These are phyloP conservation scores for Platysternon megacephalum DNA, from an alignment of 2,113 vertebrate species.

Conservation along the genomic window DNA sequence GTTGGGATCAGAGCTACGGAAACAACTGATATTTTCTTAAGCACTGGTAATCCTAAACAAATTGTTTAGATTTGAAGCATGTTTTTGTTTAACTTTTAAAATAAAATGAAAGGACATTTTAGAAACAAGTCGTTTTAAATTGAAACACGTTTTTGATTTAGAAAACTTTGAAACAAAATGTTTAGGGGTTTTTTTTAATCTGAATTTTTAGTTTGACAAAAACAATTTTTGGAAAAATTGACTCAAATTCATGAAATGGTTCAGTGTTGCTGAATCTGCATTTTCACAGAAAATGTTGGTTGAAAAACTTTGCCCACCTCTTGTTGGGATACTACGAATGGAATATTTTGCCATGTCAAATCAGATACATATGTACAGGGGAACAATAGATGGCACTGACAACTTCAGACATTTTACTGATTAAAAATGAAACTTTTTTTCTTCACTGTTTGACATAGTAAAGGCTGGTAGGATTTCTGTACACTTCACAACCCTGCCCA, in stretches of 20 bases:
- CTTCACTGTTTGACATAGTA: background rate
- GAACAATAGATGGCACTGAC: background rate
- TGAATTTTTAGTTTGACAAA: background rate
- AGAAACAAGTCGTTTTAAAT: no score
- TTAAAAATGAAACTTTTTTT: background rate
- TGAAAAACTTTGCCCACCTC: background rate
- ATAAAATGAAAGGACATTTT: no score
- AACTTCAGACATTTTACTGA: background rate
- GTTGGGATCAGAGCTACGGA: background rate
- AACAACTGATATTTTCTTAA: background rate
- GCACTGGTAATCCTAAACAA: background rate
- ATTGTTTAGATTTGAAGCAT: no score
- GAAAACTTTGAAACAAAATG: no score
- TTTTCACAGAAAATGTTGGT: background rate
- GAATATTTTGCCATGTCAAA: background rate
- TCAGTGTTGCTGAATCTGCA: background rate
- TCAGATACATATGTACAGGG: background rate
- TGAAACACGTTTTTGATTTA: no score
- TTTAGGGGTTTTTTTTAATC: background rate
- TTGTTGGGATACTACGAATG: background rate
- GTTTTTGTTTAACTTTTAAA: no score
- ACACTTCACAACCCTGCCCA: background rate
- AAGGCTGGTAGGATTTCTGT: background rate
- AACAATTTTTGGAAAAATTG: background rate
- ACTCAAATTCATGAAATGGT: background rate